A percentile compares a stretch with the other conserved stretches of the same genome.
Conservation (phyloP, 2,113 vertebrate species). For the Gracilinanus agilis region DNA sequence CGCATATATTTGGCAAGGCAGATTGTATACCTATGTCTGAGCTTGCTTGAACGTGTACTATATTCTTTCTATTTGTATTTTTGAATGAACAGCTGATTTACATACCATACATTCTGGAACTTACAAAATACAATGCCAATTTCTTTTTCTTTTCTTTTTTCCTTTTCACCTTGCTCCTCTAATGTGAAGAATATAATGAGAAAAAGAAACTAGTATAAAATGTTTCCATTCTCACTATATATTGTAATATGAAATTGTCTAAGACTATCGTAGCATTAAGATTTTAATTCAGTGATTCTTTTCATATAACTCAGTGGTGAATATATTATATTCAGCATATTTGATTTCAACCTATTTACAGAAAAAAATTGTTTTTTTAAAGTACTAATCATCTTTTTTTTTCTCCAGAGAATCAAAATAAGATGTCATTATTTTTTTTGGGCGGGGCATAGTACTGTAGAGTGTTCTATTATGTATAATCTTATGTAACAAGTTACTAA, state of each 20-base stretch:
- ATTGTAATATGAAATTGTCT: slow-evolving; percentile 49
- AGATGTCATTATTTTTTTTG: slow-evolving; percentile 40
- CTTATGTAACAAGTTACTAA: not conserved
- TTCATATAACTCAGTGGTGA: slow-evolving; percentile 26
- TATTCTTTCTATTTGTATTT: not conserved
- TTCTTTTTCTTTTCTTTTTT: not conserved
- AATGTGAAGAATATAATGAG: slow-evolving; percentile 24
- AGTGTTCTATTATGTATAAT: not conserved
- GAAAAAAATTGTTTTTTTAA: slow-evolving; percentile 58
- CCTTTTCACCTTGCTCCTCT: not conserved
- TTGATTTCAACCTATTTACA: slow-evolving; percentile 50
- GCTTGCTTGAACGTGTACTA: not conserved
- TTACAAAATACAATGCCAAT: slow-evolving; percentile 30
- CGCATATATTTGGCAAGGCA: not conserved
- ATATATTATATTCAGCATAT: not conserved
- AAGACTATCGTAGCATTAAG: slow-evolving; percentile 33
- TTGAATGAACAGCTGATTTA: not conserved
- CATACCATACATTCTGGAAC: not conserved
- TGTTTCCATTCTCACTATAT: not conserved
- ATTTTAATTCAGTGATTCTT: slow-evolving; percentile 46
- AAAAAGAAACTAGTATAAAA: slow-evolving; percentile 14
- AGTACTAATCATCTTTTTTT: slow-evolving; percentile 47
- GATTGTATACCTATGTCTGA: not conserved
- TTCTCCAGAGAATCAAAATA: slow-evolving; percentile 25
- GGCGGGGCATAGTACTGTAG: slow-evolving; percentile 31